Conservation (phyloP, 2,113 vertebrate species). For the Cisticola juncidis region DNA sequence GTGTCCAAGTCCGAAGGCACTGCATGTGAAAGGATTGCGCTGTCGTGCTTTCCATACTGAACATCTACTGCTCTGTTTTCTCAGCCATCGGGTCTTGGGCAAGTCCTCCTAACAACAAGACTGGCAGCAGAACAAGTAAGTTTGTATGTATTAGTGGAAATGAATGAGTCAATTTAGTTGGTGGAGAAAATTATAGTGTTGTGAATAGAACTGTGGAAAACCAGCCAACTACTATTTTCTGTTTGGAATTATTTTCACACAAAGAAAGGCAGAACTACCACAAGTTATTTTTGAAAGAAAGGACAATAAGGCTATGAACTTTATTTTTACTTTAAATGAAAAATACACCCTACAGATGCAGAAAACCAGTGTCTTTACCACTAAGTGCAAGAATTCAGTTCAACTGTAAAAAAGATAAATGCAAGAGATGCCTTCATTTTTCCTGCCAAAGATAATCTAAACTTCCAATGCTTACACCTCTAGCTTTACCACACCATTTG, state of each 20-base stretch:
- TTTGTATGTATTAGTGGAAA: conserved; percentile 29
- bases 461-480: background rate
- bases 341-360: background rate
- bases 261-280: background rate
- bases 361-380: background rate
- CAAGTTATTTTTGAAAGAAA: background rate
- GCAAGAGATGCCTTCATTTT: background rate
- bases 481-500: background rate
- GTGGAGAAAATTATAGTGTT: conserved; percentile 47
- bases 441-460: background rate
- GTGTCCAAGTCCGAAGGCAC: background rate
- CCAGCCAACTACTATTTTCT: conserved; percentile 44
- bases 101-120: background rate
- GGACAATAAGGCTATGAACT: background rate
- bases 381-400: background rate
- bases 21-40: background rate
- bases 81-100: background rate
- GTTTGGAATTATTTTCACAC: conserved; percentile 3
- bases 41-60: background rate
- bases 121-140: conserved; percentile 13
- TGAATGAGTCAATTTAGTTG: conserved; percentile 43
- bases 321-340: background rate
- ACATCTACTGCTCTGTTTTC: background rate
- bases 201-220: conserved; percentile 28
- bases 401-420: background rate